phyloP scores from a whole-genome alignment of 2,113 vertebrate species.

The Mastomys natalensis region DNA sequence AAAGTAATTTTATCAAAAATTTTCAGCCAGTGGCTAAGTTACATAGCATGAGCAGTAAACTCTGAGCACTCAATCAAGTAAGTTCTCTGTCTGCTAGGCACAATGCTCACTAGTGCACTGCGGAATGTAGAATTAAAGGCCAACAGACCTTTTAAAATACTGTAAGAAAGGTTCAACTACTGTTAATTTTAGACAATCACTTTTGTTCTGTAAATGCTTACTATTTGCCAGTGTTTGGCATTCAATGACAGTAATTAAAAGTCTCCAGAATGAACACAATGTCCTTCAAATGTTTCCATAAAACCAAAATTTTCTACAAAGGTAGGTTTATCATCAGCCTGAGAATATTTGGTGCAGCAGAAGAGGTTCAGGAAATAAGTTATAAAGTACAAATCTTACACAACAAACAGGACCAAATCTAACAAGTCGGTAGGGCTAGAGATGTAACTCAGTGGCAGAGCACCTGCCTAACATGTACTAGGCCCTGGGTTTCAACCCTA shows the following conservation, averaged over 20 bases:
- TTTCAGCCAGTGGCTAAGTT: constrained; percentile 7
- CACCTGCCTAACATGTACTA: neutral
- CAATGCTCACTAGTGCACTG: neutral
- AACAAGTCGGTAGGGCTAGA: neutral
- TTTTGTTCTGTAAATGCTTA: constrained; percentile 10
- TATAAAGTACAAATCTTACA: neutral
- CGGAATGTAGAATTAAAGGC: constrained; percentile 33
- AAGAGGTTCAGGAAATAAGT: neutral
- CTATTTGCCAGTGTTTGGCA: neutral
- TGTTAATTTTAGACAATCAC: constrained; percentile 26
- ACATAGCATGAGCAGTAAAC: constrained; percentile 23
- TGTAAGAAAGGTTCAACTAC: constrained; percentile 26
- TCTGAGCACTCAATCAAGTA: constrained; percentile 11
- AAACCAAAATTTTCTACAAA: constrained; percentile 12
- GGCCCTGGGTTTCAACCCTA: neutral
- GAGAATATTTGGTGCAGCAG: neutral
- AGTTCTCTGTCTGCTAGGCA: constrained; percentile 52
- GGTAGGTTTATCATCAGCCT: constrained; percentile 1
- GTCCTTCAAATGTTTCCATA: neutral
- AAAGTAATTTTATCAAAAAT: constrained; percentile 19
- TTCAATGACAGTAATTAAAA: neutral
- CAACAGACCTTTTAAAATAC: constrained; percentile 41
- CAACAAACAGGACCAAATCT: neutral
- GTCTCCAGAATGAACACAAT: constrained; percentile 4
- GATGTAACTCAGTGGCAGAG: neutral